A percentile compares a stretch with the other conserved stretches of the same genome.
Conservation (phyloP, 1,140 invertebrate genomes). For the Leptopilina clavipes region DNA sequence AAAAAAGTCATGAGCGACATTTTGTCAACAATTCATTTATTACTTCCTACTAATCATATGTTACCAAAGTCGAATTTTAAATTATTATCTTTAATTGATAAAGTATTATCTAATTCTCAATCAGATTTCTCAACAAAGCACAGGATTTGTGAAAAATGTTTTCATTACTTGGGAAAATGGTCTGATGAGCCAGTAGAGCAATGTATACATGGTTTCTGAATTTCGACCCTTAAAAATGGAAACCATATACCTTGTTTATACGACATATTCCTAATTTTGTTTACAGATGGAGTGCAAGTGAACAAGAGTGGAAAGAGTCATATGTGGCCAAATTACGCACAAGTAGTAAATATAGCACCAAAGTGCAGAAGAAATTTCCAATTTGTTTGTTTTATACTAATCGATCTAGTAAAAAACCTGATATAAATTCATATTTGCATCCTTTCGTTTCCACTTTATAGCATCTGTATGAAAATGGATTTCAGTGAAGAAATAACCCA, state of each 20-base stretch:
- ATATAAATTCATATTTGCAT: too few species aligned
- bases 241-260: neutral
- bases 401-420: too few species aligned
- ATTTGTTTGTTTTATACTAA: too few species aligned
- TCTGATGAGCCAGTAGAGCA: neutral
- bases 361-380: constrained; percentile 41
- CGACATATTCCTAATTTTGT: neutral
- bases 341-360: constrained; percentile 39
- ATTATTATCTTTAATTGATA: neutral
- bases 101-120: neutral
- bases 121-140: neutral
- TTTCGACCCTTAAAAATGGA: neutral
- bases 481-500: too few species aligned
- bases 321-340: neutral
- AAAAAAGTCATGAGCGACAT: neutral
- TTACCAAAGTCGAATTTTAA: neutral
- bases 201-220: neutral
- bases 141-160: neutral
- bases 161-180: neutral
- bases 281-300: neutral
- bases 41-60: neutral
- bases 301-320: neutral
- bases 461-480: too few species aligned
- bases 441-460: too few species aligned
- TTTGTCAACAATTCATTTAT: neutral